Evolutionary conservation across 64 coral and sea anemone species (phyloP).

Genomic region (Orbicella faveolata): DNA sequence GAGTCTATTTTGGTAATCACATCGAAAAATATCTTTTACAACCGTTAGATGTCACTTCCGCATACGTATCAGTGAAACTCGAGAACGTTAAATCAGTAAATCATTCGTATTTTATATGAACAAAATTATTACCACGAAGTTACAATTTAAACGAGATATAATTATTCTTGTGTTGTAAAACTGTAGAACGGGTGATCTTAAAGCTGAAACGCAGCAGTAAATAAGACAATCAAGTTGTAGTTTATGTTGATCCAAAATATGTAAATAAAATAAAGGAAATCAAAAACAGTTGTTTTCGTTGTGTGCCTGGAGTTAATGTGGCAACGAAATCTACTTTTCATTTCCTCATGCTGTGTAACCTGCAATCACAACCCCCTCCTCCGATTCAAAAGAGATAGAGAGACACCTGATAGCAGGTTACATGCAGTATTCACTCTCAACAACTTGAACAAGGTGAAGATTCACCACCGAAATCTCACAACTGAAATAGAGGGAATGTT

Average conservation of each 20-base stretch:
- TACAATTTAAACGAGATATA: slow-evolving; percentile 7
- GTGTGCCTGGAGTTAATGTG: too few species aligned
- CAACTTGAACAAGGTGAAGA: too few species aligned
- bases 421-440: too few species aligned
- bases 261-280: slow-evolving; percentile 1
- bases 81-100: background rate
- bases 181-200: background rate
- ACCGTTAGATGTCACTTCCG: slow-evolving; percentile 18
- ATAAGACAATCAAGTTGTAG: slow-evolving; percentile 13
- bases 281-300: too few species aligned
- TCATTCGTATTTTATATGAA: slow-evolving; percentile 74
- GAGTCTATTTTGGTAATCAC: slow-evolving; percentile 69
- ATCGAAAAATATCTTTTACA: slow-evolving; percentile 40
- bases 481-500: too few species aligned
- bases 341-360: too few species aligned
- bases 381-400: too few species aligned
- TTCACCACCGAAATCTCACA: too few species aligned
- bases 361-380: too few species aligned
- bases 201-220: background rate
- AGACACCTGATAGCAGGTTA: too few species aligned
- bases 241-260: background rate
- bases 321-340: too few species aligned
- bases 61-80: slow-evolving; percentile 42
- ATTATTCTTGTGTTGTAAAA: background rate
- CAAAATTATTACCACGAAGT: slow-evolving; percentile 46